Base-by-base conservation (phyloP, 2,888 invertebrate genomes). In the Rhingia rostrata region DNA sequence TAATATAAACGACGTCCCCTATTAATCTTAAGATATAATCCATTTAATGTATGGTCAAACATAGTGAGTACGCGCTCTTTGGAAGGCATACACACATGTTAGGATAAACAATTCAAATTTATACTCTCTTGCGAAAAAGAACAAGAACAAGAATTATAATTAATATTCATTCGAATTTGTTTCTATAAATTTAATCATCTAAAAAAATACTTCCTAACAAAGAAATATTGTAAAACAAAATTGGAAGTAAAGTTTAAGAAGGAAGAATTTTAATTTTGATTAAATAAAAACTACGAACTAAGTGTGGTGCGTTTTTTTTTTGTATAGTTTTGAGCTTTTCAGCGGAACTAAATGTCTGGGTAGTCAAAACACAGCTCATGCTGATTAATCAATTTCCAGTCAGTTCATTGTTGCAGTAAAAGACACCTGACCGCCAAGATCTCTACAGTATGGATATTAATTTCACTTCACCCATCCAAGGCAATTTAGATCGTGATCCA, bases 111-210 rank as follows among this genome's bases (percentile, higher is more conserved):
- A 32, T 45, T 22, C 4, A 45, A 54, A 54, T 43, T 10, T 35
- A 32, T 63, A 43, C 35, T 35, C 30, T 63, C 54, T n/a, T 2
- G 35, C 7, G 4, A 43, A 33, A 22, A 35, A 37, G 14, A 22
- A 30, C 22, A 10, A 39, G 2, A 35, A 47, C 6, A 12, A 53
- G 7, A 51, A 22, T 41, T 22, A 35, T 53, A 9, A 35, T 61
- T 35, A 9, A 22, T 43, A 54, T 61, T 63, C 37, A 49, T 54
- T 66, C 32, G 66, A 64, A 66, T 58, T 74, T 70, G 43, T 63
- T 61, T 61, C 33, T 49, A 14, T 64, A 56, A 33, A 22, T 43
- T 66, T 41, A 35, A 39, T 33, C 39, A 49, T 51, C 49, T 39
- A 22, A 22, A 22, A 22, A 58, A 74, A 49, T 22, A 49, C 9